These are phyloP conservation scores for Physella acuta DNA, from an alignment of 1,140 invertebrate genomes.

Conservation along the genomic window DNA sequence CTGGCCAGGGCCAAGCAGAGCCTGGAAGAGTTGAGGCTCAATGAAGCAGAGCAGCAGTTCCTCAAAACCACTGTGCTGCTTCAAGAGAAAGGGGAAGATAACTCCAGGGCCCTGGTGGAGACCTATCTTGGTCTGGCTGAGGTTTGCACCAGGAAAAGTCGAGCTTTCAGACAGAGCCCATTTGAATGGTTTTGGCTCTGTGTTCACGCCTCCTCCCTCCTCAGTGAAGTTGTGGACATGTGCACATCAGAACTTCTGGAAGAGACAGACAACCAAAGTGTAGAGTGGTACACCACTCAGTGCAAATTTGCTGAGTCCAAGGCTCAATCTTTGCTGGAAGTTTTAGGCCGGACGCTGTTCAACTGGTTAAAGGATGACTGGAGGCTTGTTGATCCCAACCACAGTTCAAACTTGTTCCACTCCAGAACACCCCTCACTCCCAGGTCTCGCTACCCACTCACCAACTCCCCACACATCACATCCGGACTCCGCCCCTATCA, in stretches of 20 bases:
- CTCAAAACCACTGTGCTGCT: slow-evolving; percentile 41
- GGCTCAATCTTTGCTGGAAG: slow-evolving; percentile 44
- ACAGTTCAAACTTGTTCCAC: slow-evolving; percentile 40
- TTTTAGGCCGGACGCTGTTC: slow-evolving; percentile 47
- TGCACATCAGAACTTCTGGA: slow-evolving; percentile 42
- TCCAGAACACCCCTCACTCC: slow-evolving; percentile 38
- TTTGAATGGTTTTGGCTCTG: slow-evolving; percentile 55
- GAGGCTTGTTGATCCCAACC: slow-evolving; percentile 47
- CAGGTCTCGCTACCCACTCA: slow-evolving; percentile 35
- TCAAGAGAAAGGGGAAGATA: slow-evolving; percentile 47
- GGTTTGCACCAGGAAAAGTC: slow-evolving; percentile 45
- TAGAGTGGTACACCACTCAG: slow-evolving; percentile 47
- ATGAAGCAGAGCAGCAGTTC: slow-evolving; percentile 48
- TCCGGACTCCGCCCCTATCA: slow-evolving; percentile 34
- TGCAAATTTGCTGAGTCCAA: slow-evolving; percentile 36
- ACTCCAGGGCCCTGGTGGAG: slow-evolving; percentile 37
- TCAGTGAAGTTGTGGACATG: slow-evolving; percentile 46
- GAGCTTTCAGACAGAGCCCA: slow-evolving; percentile 50
- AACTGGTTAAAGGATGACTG: slow-evolving; percentile 51
- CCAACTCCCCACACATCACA: slow-evolving; percentile 28
- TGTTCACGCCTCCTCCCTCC: slow-evolving; percentile 47
- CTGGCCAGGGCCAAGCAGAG: slow-evolving; percentile 38
- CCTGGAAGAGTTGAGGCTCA: slow-evolving; percentile 44
- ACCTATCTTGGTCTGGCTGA: slow-evolving; percentile 47
- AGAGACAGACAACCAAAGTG: slow-evolving; percentile 43